These are phyloP conservation scores for Hystrix brachyura DNA, from an alignment of 2,113 vertebrate species.

Conservation along the genomic window DNA sequence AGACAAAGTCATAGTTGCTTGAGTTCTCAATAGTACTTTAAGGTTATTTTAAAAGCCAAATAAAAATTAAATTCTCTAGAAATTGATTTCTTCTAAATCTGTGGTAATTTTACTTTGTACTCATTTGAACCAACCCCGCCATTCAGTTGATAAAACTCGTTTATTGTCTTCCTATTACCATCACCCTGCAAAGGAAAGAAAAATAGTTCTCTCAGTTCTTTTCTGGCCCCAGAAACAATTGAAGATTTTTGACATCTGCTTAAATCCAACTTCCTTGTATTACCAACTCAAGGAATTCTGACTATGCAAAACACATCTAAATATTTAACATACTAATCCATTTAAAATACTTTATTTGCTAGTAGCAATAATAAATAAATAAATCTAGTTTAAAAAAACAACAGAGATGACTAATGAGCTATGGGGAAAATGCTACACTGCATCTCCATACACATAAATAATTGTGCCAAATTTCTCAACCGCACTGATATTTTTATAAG, in stretches of 20 bases:
- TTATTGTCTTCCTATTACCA: not conserved
- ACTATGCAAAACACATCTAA: not conserved
- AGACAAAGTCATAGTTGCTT: not conserved
- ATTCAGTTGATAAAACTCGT: not conserved
- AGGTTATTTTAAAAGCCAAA: not conserved
- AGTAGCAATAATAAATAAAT: not conserved
- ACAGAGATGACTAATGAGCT: not conserved
- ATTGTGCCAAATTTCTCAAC: not conserved
- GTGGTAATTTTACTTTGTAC: not conserved
- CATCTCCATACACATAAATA: not conserved
- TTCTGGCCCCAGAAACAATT: not conserved
- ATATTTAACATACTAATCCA: not conserved
- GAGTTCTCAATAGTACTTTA: not conserved
- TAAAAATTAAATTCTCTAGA: not conserved
- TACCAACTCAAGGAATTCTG: not conserved
- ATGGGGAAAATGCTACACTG: not conserved
- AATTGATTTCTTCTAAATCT: not conserved
- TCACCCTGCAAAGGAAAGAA: not conserved
- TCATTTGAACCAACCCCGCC: not conserved
- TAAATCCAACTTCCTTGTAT: not conserved
- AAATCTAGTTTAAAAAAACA: not conserved
- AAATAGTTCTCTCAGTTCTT: not conserved
- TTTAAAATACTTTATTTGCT: slow-evolving; percentile 15
- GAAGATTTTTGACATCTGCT: not conserved
- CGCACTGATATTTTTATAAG: not conserved